A percentile compares a stretch with the other conserved stretches of the same genome.
Evolutionary conservation across 2,888 invertebrate species (phyloP).

Genomic region (Cryptophagus acutangulus): DNA sequence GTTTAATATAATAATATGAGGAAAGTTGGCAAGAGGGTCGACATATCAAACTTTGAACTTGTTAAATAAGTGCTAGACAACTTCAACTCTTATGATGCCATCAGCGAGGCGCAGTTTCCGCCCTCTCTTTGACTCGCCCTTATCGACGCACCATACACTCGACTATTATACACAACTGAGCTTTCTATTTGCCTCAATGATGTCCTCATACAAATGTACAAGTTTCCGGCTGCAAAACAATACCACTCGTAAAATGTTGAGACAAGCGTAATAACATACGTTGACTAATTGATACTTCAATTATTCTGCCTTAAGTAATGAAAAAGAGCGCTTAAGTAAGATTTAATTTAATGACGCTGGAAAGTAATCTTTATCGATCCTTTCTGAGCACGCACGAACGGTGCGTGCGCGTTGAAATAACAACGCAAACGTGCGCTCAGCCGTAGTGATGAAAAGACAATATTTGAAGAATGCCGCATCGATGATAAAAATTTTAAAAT

Average conservation of each 20-base stretch:
- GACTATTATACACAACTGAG: neutral
- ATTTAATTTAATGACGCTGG: too few relatives aligned
- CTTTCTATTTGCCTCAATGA: neutral
- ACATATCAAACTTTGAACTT: neutral
- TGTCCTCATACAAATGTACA: neutral
- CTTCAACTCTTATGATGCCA: neutral
- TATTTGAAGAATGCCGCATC: too few relatives aligned
- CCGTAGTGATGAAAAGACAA: too few relatives aligned
- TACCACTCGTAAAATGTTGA: conserved; percentile 1
- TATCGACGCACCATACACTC: conserved; percentile 2
- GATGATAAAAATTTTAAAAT: too few relatives aligned
- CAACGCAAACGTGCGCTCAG: too few relatives aligned
- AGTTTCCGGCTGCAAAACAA: neutral
- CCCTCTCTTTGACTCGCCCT: neutral
- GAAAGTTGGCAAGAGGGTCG: too few relatives aligned
- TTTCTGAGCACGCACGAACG: too few relatives aligned
- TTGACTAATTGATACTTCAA: neutral
- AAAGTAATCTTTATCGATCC: too few relatives aligned
- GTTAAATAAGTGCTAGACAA: conserved; percentile 1
- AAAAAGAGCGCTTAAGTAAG: too few relatives aligned
- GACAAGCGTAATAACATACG: neutral
- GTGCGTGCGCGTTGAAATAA: too few relatives aligned
- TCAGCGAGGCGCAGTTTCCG: too few relatives aligned
- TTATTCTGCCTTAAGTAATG: neutral
- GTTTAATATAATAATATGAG: too few relatives aligned